Evolutionary conservation across 2,888 invertebrate species (phyloP).

Genomic region (Sinodicranocentrus sp.): DNA sequence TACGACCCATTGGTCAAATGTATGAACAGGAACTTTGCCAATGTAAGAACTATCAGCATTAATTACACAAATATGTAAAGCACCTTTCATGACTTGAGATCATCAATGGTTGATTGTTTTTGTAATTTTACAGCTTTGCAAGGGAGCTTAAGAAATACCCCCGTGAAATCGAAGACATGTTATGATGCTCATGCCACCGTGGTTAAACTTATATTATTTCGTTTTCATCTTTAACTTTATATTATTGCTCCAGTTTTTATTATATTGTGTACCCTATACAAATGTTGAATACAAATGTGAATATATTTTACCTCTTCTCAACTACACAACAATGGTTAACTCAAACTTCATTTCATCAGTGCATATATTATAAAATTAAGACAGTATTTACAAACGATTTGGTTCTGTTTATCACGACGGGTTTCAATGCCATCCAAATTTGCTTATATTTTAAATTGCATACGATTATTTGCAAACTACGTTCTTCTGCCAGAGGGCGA

Average conservation of each 20-base stretch:
- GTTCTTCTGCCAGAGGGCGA: slow-evolving; percentile 69
- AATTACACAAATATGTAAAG: too few species aligned
- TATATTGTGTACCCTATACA: slow-evolving; percentile 20
- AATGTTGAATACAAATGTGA: slow-evolving; percentile 18
- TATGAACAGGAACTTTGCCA: slow-evolving; percentile 59
- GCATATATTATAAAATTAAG: too few species aligned
- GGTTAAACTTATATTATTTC: neutral
- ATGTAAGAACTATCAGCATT: slow-evolving; percentile 37
- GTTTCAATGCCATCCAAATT: slow-evolving; percentile 38
- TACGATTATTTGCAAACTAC: slow-evolving; percentile 29
- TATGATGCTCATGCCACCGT: too few species aligned
- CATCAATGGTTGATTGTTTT: too few species aligned
- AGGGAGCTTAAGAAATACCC: slow-evolving; percentile 2
- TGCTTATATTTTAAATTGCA: neutral
- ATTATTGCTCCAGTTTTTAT: neutral
- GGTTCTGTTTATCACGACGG: slow-evolving; percentile 56
- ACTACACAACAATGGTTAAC: neutral
- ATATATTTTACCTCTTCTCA: too few species aligned
- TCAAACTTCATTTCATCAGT: slow-evolving; percentile 1
- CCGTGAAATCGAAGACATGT: too few species aligned
- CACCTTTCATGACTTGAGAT: too few species aligned
- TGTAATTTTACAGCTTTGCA: slow-evolving; percentile 34
- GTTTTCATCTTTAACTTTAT: neutral
- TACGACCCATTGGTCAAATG: slow-evolving; percentile 74
- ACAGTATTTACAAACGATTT: slow-evolving; percentile 38